Percentiles rank a stretch among this genome's conserved stretches.
Conservation (phyloP, 2,888 invertebrate species). For the Limnephilus rhombicus region DNA sequence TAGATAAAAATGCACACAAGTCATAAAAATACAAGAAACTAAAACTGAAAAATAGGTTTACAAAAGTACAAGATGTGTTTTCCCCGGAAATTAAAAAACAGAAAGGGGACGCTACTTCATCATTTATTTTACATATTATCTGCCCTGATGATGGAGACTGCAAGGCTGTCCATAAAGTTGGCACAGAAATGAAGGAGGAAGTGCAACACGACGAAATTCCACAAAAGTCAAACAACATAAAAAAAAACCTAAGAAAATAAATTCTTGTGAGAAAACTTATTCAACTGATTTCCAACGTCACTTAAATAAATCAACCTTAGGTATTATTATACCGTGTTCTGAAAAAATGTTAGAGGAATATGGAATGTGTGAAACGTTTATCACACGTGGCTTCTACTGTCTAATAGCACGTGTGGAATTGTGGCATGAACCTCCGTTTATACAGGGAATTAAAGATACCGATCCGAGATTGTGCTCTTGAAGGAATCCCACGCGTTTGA, state of each 20-base stretch:
- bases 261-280: neutral
- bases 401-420: neutral
- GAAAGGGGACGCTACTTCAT: no score
- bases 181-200: neutral
- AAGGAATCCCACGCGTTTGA: conserved; percentile 46
- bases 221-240: neutral
- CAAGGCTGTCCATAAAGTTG: neutral
- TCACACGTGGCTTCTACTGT: neutral
- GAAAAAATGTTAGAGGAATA: neutral
- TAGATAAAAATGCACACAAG: no score
- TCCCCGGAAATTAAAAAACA: no score
- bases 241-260: neutral
- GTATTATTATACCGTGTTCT: neutral
- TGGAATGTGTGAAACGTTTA: neutral
- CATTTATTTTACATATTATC: neutral
- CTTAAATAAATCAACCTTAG: neutral
- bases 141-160: neutral
- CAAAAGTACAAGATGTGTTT: no score
- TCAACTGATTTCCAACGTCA: neutral
- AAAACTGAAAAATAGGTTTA: no score
- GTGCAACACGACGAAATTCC: neutral
- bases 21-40: no score
- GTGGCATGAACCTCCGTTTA: neutral
- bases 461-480: conserved; percentile 48
- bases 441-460: conserved; percentile 44